A percentile compares a stretch with the other conserved stretches of the same genome.
Conservation (phyloP, 2,797 vertebrate genomes). For the Pangasius sanitwongsei region DNA sequence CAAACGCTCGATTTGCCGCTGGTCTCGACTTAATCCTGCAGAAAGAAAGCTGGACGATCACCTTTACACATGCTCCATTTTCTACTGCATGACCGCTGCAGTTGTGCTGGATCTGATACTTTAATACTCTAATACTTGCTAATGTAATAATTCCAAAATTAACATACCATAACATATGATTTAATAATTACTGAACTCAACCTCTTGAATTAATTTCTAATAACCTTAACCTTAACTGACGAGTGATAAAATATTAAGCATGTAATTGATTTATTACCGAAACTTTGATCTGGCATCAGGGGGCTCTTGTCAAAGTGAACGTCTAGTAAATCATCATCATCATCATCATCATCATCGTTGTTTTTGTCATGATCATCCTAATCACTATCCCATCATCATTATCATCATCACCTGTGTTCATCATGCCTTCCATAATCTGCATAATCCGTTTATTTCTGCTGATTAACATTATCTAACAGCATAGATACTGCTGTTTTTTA, state of each 20-base stretch:
- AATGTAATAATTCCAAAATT: neutral
- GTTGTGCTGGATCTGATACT: slow-evolving; percentile 3
- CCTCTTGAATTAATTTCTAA: neutral
- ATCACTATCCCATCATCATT: neutral
- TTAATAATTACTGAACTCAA: slow-evolving; percentile 1
- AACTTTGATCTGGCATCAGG: slow-evolving; percentile 18
- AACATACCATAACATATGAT: slow-evolving; percentile 9
- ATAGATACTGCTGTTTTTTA: neutral
- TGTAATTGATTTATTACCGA: slow-evolving; percentile 9
- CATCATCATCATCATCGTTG: slow-evolving; percentile 38
- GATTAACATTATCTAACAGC: neutral
- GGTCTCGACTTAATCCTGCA: slow-evolving; percentile 34
- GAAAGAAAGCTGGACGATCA: slow-evolving; percentile 55
- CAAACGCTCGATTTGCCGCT: slow-evolving; percentile 25
- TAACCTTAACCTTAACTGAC: slow-evolving; percentile 3
- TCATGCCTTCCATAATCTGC: neutral
- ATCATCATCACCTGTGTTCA: neutral
- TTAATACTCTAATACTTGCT: slow-evolving; percentile 23
- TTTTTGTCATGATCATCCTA: slow-evolving; percentile 8
- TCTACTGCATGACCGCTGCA: neutral
- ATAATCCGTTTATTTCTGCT: neutral
- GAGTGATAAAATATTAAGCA: neutral
- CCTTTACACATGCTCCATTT: slow-evolving; percentile 51
- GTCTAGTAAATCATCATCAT: slow-evolving; percentile 47
- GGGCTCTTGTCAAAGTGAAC: slow-evolving; percentile 55